Evolutionary conservation across 1,140 invertebrate genomes (phyloP).

Genomic region (Aradophagus sp.): DNA sequence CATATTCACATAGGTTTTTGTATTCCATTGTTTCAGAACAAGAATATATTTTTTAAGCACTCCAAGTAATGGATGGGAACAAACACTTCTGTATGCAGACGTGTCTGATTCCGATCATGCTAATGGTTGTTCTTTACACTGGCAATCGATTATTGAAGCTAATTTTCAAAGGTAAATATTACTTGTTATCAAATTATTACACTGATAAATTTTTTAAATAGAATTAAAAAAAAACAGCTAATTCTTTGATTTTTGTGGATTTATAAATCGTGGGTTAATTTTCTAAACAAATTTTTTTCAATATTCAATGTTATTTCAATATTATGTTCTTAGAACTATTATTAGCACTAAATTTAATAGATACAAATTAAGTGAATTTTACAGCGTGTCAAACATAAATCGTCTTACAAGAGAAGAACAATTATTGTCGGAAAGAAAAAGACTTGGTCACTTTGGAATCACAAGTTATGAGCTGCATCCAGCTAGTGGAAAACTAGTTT

Average conservation of each 20-base stretch:
- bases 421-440: constrained; percentile 91
- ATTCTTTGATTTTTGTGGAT: no score
- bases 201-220: no score
- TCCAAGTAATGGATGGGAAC: constrained; percentile 88
- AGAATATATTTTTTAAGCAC: constrained; percentile 93
- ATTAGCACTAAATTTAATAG: no score
- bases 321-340: no score
- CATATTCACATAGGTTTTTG: no score
- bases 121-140: constrained; percentile 76
- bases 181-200: no score
- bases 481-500: constrained; percentile 88
- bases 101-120: constrained; percentile 78
- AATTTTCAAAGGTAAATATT: constrained; percentile 78
- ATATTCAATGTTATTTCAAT: no score
- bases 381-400: constrained; percentile 71
- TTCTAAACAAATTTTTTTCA: no score
- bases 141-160: constrained; percentile 83
- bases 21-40: constrained; percentile 74
- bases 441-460: constrained; percentile 93
- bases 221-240: no score
- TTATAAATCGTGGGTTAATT: no score
- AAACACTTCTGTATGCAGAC: constrained; percentile 90
- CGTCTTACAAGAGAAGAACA: constrained; percentile 89
- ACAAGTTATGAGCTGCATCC: constrained; percentile 93
- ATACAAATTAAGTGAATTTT: no score